phyloP scores from a whole-genome alignment of 2,797 vertebrate genomes.

The Periparus ater region DNA sequence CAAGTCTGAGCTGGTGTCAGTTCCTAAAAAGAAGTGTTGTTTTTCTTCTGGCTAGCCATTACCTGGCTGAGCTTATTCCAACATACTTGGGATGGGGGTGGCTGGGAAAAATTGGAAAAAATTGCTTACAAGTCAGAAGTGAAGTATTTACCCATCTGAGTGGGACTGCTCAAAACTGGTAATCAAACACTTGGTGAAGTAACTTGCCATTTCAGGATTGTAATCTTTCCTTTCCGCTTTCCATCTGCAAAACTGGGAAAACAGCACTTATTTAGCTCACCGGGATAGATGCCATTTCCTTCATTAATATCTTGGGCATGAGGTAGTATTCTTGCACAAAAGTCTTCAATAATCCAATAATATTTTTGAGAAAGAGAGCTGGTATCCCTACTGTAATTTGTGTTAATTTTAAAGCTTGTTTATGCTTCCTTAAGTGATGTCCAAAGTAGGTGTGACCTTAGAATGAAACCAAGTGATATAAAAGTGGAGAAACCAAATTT shows the following conservation, averaged over 20 bases:
- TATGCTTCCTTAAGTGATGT: neutral
- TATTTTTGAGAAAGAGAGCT: neutral
- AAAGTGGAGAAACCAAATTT: neutral
- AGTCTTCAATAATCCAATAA: neutral
- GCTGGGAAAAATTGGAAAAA: slow-evolving; percentile 20
- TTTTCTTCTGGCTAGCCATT: slow-evolving; percentile 40
- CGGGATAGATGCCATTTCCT: neutral
- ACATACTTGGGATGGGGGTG: neutral
- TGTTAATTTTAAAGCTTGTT: neutral
- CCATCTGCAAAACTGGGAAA: neutral
- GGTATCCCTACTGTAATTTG: neutral
- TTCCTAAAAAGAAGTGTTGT: slow-evolving; percentile 52
- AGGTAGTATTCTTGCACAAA: neutral
- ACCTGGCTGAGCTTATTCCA: slow-evolving; percentile 29
- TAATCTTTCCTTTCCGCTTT: neutral
- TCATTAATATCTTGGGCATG: neutral
- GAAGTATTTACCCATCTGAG: slow-evolving; percentile 16
- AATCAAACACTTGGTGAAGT: slow-evolving; percentile 25
- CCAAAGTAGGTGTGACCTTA: neutral
- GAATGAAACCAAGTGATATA: neutral
- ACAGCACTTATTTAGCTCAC: neutral
- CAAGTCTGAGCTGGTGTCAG: slow-evolving; percentile 22
- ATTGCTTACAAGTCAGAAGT: neutral
- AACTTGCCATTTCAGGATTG: neutral
- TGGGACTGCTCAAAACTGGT: neutral